These are phyloP conservation scores for Phacellophora camtschatica DNA, from an alignment of 30 jellyfish, hydroid and myxozoan species.

Conservation along the genomic window DNA sequence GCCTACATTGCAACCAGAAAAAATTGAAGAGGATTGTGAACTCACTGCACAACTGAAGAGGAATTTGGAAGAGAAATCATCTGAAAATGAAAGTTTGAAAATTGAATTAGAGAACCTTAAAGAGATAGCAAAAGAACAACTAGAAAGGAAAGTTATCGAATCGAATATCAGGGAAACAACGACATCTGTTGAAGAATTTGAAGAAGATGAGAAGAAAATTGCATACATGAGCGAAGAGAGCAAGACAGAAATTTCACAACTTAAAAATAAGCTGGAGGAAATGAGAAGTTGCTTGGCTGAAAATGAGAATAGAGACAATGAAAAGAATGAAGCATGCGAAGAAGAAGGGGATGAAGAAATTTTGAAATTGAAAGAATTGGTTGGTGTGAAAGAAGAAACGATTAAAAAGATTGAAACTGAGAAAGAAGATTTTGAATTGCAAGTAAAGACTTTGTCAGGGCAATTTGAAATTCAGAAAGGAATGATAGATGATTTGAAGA, in stretches of 20 bases:
- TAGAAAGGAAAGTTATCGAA: conserved; percentile 30
- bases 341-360: neutral
- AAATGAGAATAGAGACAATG: neutral
- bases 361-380: neutral
- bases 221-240: conserved; percentile 32
- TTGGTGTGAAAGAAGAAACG: neutral
- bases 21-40: neutral
- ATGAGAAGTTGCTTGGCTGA: neutral
- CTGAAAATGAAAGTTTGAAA: neutral
- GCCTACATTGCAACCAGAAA: no score
- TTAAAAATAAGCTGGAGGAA: conserved; percentile 29
- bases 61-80: conserved; percentile 9
- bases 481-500: neutral
- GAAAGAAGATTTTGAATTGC: neutral
- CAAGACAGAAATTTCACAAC: conserved; percentile 12
- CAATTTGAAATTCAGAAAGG: conserved; percentile 1
- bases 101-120: neutral
- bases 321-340: neutral
- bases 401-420: neutral
- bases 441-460: neutral
- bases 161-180: conserved; percentile 51
- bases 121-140: conserved; percentile 44
- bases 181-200: conserved; percentile 63
- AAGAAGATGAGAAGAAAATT: conserved; percentile 43
- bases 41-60: neutral